Percentiles rank a stretch among this genome's conserved stretches.
Conservation (phyloP, 35 echinoderm and acorn worm species). For the Ptychodera flava region DNA sequence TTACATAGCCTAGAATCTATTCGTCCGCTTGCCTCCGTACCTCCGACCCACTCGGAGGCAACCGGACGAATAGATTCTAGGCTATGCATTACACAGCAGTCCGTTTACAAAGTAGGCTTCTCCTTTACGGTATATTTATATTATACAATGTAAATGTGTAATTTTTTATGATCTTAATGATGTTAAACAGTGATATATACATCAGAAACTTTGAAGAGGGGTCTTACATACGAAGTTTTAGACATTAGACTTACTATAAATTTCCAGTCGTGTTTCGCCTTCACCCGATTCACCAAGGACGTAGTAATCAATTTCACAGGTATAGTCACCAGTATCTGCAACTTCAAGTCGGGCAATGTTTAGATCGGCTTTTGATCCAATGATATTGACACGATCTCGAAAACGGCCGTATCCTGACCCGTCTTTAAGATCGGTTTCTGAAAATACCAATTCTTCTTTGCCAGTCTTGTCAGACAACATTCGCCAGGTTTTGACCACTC, state of each 20-base stretch:
- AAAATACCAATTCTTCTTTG: background rate
- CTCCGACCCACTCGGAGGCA: too few species aligned
- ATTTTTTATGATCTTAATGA: too few species aligned
- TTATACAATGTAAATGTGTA: too few species aligned
- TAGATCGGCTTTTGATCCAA: background rate
- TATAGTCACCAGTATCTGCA: background rate
- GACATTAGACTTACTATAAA: background rate
- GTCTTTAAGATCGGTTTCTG: background rate
- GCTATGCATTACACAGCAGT: too few species aligned
- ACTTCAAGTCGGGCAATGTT: background rate
- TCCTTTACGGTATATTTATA: too few species aligned
- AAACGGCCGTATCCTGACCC: background rate
- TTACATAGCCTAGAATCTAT: too few species aligned
- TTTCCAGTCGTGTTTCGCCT: background rate
- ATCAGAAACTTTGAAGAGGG: too few species aligned
- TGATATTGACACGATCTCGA: background rate
- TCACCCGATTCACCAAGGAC: background rate
- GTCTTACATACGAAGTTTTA: too few species aligned
- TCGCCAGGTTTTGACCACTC: background rate
- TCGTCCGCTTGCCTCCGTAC: too few species aligned
- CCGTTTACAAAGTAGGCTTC: too few species aligned
- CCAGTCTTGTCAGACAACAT: background rate
- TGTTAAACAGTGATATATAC: too few species aligned
- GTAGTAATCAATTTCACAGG: background rate
- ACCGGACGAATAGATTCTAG: too few species aligned